phyloP scores from a whole-genome alignment of 2,113 vertebrate genomes.

The Boulengeromyrus knoepffleri region DNA sequence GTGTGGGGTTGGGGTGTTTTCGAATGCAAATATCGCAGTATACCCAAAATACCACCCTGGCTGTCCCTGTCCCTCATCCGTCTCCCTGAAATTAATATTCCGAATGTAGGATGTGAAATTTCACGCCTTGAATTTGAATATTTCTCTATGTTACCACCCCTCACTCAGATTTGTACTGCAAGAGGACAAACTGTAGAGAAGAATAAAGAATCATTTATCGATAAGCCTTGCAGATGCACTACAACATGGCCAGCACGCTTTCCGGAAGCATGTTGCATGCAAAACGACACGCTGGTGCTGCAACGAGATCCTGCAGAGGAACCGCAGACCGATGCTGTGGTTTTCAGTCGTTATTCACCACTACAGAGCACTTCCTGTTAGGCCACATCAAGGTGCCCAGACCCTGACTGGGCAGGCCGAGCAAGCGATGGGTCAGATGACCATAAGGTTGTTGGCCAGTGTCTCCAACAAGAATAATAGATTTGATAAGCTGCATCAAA shows the following conservation, averaged over 20 bases:
- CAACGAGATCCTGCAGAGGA: background rate
- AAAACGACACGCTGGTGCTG: background rate
- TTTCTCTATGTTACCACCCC: background rate
- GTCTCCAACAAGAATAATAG: background rate
- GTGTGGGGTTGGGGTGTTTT: background rate
- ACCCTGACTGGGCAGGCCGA: too few species aligned
- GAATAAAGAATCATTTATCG: background rate
- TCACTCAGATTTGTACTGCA: background rate
- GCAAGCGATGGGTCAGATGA: background rate
- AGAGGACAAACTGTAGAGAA: background rate
- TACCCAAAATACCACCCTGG: background rate
- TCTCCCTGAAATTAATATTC: background rate
- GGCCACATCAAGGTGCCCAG: background rate
- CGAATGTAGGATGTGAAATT: background rate
- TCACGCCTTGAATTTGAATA: background rate
- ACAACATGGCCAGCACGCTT: background rate
- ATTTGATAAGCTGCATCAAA: background rate
- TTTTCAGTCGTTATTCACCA: background rate
- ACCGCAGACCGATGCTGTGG: background rate
- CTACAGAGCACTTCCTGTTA: background rate
- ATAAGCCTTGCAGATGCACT: background rate
- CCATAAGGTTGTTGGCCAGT: background rate
- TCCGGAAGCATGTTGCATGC: background rate
- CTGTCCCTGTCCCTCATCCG: background rate
- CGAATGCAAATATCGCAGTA: background rate